Evolutionary conservation across 2,888 invertebrate genomes (phyloP).

Genomic region (Agonopterix subpropinquella): DNA sequence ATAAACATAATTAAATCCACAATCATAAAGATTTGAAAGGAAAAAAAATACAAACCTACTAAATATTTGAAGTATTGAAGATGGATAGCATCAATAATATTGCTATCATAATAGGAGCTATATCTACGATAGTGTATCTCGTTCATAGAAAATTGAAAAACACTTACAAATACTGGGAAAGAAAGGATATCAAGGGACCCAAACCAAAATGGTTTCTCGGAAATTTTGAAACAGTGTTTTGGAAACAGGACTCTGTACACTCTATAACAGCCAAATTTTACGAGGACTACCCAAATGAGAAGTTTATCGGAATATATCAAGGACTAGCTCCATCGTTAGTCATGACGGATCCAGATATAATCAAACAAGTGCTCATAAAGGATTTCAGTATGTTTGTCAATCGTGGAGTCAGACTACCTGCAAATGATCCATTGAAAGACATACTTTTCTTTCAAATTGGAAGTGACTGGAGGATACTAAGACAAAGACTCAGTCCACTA

Average conservation of each 20-base stretch:
- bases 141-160: neutral
- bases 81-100: too few species aligned
- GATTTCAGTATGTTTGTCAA: slow-evolving; percentile 41
- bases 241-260: slow-evolving; percentile 13
- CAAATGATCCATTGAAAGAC: slow-evolving; percentile 30
- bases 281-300: slow-evolving; percentile 30
- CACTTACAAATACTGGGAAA: slow-evolving; percentile 21
- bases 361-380: slow-evolving; percentile 43
- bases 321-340: slow-evolving; percentile 36
- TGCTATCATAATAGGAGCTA: neutral
- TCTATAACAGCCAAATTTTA: neutral
- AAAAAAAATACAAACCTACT: too few species aligned
- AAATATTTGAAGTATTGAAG: too few species aligned
- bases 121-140: neutral
- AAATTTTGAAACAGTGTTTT: slow-evolving; percentile 2
- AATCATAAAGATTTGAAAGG: too few species aligned
- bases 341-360: slow-evolving; percentile 38
- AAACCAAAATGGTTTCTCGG: slow-evolving; percentile 26
- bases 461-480: slow-evolving; percentile 32
- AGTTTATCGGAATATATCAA: slow-evolving; percentile 41
- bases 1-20: too few species aligned
- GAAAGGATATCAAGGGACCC: slow-evolving; percentile 33
- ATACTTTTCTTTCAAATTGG: slow-evolving; percentile 38
- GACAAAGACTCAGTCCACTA: slow-evolving; percentile 31
- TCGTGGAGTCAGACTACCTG: slow-evolving; percentile 20